Evolutionary conservation across 2,797 vertebrate genomes (phyloP), one percentile per base, ranked within the genome.

Genomic region (Propithecus perrieri): DNA sequence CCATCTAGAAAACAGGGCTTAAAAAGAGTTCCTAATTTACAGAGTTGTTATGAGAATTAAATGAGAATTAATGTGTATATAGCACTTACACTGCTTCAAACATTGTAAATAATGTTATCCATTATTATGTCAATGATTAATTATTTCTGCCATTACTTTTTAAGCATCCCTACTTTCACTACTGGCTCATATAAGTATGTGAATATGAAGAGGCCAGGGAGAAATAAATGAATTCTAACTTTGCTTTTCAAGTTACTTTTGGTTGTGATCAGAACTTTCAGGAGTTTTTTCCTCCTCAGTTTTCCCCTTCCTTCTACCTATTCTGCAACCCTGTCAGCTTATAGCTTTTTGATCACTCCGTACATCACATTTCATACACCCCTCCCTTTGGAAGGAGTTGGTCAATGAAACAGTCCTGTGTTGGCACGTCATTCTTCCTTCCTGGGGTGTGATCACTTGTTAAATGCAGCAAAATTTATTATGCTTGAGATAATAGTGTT

Each of bases 401-500:
- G 43, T 78, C 35, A 91, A 26, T 88, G 91, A 85, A 69, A 74
- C 1, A 46, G 24, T 33, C 22, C 14, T 91, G n/a, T 55, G 63
- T 95, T 67, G 46, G 2, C 12, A 69, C 0, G 38, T 9, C 11
- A 71, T 26, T 92, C 43, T 75, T 74, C 87, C 86, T 72, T 59
- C 22, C 53, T 10, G 85, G 43, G 7, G 41, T 26, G 24, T 85
- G 71, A 94, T 71, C 72, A 65, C 65, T 91, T 85, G 76, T 55
- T 93, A 94, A 96, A 87, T 35, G n/a, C 2, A 65, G 74, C 50
- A 93, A 59, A 90, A 91, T 96, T 92, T 92, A 95, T 95, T 85
- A 96, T 81, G 46, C 26, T 96, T 91, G 41, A 83, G 50, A 85
- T 48, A 14, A 94, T 35, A 89, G 14, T 53, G n/a, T 80, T 90